Conservation (phyloP, 2,888 invertebrate species). For the Drosophila helvetica region DNA sequence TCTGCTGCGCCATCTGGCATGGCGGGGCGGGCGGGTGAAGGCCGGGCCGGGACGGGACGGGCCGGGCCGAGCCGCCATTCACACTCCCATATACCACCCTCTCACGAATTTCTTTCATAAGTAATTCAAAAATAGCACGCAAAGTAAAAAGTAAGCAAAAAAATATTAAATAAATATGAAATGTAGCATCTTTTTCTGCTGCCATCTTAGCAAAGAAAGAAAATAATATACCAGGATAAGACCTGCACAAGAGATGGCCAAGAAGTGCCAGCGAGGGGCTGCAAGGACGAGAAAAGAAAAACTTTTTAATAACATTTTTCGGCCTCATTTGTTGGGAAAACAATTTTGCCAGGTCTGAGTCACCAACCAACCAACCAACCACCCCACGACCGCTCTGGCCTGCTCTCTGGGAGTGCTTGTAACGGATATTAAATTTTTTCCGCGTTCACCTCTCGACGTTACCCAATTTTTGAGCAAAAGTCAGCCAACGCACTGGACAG, state of each 20-base stretch:
- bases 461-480: slow-evolving; percentile 49
- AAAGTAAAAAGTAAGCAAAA: slow-evolving; percentile 62
- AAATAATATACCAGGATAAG: slow-evolving; percentile 27
- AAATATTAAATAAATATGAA: slow-evolving; percentile 76
- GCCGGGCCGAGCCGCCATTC: slow-evolving; percentile 4
- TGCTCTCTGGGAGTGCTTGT: slow-evolving; percentile 37
- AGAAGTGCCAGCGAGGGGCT: slow-evolving; percentile 25
- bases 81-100: slow-evolving; percentile 15
- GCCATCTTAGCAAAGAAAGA: background rate
- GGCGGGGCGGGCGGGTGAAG: no score
- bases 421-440: slow-evolving; percentile 76
- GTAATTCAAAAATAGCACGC: slow-evolving; percentile 60
- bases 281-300: slow-evolving; percentile 69
- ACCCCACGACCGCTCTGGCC: slow-evolving; percentile 1
- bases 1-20: slow-evolving; percentile 51
- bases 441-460: slow-evolving; percentile 66
- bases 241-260: slow-evolving; percentile 12
- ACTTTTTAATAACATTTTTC: slow-evolving; percentile 81
- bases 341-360: slow-evolving; percentile 64
- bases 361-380: slow-evolving; percentile 7
- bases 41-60: no score
- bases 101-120: slow-evolving; percentile 52
- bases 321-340: slow-evolving; percentile 79
- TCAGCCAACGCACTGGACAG: background rate
- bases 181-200: slow-evolving; percentile 47